Evolutionary conservation across 2,797 vertebrate genomes (phyloP).

Genomic region (Gallinago solitaria): DNA sequence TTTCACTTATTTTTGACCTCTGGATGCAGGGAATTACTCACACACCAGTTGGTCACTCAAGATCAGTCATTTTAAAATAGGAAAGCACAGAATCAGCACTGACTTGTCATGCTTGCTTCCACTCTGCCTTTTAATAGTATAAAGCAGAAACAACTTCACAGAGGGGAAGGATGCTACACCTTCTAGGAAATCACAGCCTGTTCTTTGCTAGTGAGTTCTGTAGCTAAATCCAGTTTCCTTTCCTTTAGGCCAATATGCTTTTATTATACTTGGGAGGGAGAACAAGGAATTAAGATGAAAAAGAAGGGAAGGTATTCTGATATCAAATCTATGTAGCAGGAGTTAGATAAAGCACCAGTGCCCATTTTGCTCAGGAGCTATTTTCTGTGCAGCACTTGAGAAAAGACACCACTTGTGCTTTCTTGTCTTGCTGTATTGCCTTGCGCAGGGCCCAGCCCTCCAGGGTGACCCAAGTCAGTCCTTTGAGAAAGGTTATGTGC

Average conservation of each 20-base stretch:
- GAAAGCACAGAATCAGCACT: not conserved
- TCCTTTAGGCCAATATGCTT: not conserved
- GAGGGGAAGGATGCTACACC: not conserved
- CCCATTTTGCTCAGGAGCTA: not conserved
- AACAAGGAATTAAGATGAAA: not conserved
- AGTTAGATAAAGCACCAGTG: not conserved
- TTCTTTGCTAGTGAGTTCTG: not conserved
- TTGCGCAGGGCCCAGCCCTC: not conserved
- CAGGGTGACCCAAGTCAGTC: not conserved
- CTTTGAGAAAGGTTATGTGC: constrained; percentile 68
- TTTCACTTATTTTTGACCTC: not conserved
- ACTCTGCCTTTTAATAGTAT: not conserved
- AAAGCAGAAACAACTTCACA: not conserved
- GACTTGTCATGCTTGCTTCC: not conserved
- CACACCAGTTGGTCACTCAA: not conserved
- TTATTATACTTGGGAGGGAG: not conserved
- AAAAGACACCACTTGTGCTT: not conserved
- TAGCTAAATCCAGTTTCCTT: not conserved
- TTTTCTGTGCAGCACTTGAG: not conserved
- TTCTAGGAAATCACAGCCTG: not conserved
- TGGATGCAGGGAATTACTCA: not conserved
- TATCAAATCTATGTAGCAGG: not conserved
- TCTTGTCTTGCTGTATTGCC: not conserved
- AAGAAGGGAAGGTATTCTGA: not conserved
- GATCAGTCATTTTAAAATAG: not conserved